Evolutionary conservation across 2,888 invertebrate species (phyloP).

Genomic region (Embidobia sp.): DNA sequence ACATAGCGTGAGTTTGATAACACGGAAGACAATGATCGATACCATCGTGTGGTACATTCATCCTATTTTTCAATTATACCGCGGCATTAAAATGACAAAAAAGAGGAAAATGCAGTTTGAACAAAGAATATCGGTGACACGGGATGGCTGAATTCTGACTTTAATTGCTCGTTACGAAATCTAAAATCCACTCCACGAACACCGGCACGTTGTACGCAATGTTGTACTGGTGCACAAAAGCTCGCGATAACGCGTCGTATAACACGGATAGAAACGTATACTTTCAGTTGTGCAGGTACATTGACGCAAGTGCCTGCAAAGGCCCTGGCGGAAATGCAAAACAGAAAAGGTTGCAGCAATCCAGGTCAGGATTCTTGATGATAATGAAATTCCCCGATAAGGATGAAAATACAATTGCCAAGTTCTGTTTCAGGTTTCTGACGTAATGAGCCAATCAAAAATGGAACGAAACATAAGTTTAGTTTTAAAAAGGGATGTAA

Average conservation of each 20-base stretch:
- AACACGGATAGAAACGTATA: conserved; percentile 2
- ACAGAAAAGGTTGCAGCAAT: too few species aligned
- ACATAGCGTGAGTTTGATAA: conserved; percentile 23
- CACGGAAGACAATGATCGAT: conserved; percentile 29
- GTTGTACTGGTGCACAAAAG: not conserved
- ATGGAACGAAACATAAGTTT: too few species aligned
- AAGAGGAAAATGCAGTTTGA: conserved; percentile 24
- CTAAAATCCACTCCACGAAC: conserved; percentile 14
- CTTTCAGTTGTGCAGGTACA: not conserved
- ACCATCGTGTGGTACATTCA: conserved; percentile 6
- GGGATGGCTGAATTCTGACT: conserved; percentile 14
- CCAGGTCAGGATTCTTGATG: too few species aligned
- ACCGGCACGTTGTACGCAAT: not conserved
- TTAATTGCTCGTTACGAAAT: conserved; percentile 51
- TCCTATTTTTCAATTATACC: conserved; percentile 35
- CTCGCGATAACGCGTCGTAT: not conserved
- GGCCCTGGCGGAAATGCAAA: too few species aligned
- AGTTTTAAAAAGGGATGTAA: too few species aligned
- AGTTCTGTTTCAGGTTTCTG: too few species aligned
- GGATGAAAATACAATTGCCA: too few species aligned
- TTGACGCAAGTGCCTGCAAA: too few species aligned
- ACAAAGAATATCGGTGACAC: conserved; percentile 11
- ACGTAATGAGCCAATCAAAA: too few species aligned
- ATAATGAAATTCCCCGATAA: too few species aligned
- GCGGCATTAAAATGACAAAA: conserved; percentile 27